Percentiles rank a stretch among this genome's conserved stretches.
Evolutionary conservation across 2,888 invertebrate genomes (phyloP).

Genomic region (Linnaemya tessellans): DNA sequence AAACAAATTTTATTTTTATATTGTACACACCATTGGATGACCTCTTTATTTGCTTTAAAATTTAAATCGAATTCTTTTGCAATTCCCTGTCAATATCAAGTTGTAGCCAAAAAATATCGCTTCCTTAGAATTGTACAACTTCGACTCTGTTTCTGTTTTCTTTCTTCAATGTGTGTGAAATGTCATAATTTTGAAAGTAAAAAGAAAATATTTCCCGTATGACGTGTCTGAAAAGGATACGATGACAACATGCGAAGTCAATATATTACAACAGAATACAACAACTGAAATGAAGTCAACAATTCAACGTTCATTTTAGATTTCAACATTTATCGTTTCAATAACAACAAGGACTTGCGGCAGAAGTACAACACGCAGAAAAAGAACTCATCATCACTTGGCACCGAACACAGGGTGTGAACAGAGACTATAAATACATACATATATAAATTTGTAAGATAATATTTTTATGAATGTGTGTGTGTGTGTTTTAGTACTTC

Average conservation of each 20-base stretch:
- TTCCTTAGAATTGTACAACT: slow-evolving; percentile 10
- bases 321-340: slow-evolving; percentile 50
- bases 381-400: slow-evolving; percentile 51
- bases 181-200: slow-evolving; percentile 47
- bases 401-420: slow-evolving; percentile 44
- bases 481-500: slow-evolving; percentile 1
- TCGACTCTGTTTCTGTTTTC: slow-evolving; percentile 2
- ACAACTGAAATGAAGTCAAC: slow-evolving; percentile 50
- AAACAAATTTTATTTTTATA: too few species aligned
- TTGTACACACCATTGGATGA: not conserved
- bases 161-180: slow-evolving; percentile 29
- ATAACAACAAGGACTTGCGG: slow-evolving; percentile 46
- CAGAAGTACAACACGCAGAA: not conserved
- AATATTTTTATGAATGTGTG: too few species aligned
- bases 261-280: slow-evolving; percentile 42
- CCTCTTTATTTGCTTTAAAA: not conserved
- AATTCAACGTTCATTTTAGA: slow-evolving; percentile 52
- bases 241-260: slow-evolving; percentile 66
- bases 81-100: slow-evolving; percentile 7
- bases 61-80: not conserved
- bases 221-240: slow-evolving; percentile 64
- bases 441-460: too few species aligned
- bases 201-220: slow-evolving; percentile 44
- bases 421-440: too few species aligned
- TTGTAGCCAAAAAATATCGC: slow-evolving; percentile 4